Base-by-base conservation (phyloP, 2,797 vertebrate species). In the Sebastes trivittatus region DNA sequence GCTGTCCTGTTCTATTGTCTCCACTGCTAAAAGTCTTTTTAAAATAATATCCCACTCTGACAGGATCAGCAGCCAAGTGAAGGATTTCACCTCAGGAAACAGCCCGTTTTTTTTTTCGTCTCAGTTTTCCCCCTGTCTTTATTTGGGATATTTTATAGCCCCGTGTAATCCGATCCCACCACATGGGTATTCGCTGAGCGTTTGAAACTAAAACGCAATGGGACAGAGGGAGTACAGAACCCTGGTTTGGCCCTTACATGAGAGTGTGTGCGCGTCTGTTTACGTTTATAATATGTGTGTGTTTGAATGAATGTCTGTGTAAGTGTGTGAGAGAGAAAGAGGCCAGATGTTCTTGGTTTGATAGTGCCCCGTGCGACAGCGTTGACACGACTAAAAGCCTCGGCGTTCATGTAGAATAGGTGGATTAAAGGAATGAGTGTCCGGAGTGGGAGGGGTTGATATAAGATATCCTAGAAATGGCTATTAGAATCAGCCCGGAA, bases 61-160 rank as follows among this genome's bases (percentile, higher is more conserved):
- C 92, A 88, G 82, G 91, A 86, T 89, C 82, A 60, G 84, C 82
- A 66, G 88, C 90, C 90, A 88, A 93, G 79, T 84, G 75, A 63
- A 89, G 86, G 79, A 90, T 90, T 93, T 93, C 83, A 92, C 89
- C 91, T 92, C 91, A 93, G 92, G 91, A 95, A 94, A 91, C 88
- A 71, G 89, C 62, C 86, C 5, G 27, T n/a, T 54, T 18, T 58
- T 83, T 90, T 92, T 92, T 90, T 81, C 78, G 77, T 90, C 92
- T 93, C 91, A 82, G 86, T 91, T 94, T 94, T 83, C 94, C 42
- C 42, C 80, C 70, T 91, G 93, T 88, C 92, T 95, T 95, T 93
- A 94, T 95, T 95, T 94, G 94, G 93, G 94, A 92, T 94, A 95
- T 94, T 95, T 95, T 95, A 95, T 95, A 94, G 93, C 88, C 92